phyloP scores from a whole-genome alignment of 2,888 invertebrate genomes.

The Eristalis tenax region DNA sequence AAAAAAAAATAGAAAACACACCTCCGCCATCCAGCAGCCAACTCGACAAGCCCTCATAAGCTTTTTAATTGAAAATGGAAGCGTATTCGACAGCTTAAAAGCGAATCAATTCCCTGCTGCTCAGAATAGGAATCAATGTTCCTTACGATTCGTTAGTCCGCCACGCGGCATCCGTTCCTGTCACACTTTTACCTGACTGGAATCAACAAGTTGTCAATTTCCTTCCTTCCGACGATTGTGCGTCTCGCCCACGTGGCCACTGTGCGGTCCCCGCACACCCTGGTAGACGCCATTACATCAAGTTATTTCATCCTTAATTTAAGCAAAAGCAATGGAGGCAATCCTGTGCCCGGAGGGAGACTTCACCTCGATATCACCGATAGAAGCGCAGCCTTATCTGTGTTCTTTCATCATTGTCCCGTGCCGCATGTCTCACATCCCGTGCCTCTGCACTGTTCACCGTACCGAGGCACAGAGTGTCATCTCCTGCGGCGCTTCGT shows the following conservation, averaged over 20 bases:
- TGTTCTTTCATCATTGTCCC: constrained; percentile 19
- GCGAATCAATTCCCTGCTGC: constrained; percentile 45
- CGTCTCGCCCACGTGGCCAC: not conserved
- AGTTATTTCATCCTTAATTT: constrained; percentile 72
- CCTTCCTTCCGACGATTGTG: not conserved
- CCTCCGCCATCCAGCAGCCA: not conserved
- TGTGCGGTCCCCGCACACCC: not conserved
- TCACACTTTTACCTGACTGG: constrained; percentile 68
- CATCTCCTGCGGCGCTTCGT: not conserved
- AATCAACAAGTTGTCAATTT: constrained; percentile 70
- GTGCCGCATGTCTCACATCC: not conserved
- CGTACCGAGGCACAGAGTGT: not conserved
- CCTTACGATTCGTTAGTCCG: constrained; percentile 65
- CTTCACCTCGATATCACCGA: constrained; percentile 48
- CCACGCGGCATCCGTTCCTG: constrained; percentile 51
- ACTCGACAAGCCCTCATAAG: constrained; percentile 1
- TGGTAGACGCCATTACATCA: constrained; percentile 62
- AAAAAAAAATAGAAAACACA: not conserved
- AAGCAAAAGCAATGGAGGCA: constrained; percentile 66
- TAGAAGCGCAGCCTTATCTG: constrained; percentile 40
- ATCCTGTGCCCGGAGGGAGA: constrained; percentile 52
- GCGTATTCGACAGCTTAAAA: constrained; percentile 45
- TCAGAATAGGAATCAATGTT: constrained; percentile 66
- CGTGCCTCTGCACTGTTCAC: not conserved
- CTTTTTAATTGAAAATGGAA: constrained; percentile 54